Evolutionary conservation across 2,888 invertebrate genomes (phyloP).

Genomic region (Micropterix aruncella): DNA sequence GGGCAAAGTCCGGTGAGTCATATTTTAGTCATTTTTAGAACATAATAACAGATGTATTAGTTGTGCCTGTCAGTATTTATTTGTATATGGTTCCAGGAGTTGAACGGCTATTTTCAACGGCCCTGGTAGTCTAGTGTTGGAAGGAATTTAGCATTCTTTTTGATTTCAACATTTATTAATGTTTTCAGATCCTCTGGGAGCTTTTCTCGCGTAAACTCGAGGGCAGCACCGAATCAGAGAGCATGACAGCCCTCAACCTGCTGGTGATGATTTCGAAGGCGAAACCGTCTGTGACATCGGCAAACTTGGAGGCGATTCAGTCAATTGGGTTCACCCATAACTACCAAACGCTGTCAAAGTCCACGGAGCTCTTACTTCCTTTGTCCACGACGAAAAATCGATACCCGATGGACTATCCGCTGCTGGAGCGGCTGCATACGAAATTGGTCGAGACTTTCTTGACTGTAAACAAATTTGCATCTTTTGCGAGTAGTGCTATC

Average conservation of each 20-base stretch:
- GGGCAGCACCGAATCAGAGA: slow-evolving; percentile 53
- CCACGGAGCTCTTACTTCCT: slow-evolving; percentile 25
- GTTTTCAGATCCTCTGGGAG: slow-evolving; percentile 66
- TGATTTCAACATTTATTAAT: no score
- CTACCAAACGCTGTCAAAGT: slow-evolving; percentile 24
- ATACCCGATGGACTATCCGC: slow-evolving; percentile 26
- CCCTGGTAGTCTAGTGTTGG: no score
- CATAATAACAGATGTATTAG: no score
- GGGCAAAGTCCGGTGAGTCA: no score
- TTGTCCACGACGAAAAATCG: slow-evolving; percentile 20
- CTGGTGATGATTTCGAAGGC: slow-evolving; percentile 57
- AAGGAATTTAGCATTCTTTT: no score
- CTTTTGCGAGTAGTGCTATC: slow-evolving; percentile 34
- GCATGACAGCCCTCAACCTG: slow-evolving; percentile 59
- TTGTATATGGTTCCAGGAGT: no score
- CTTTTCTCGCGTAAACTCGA: slow-evolving; percentile 62
- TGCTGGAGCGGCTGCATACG: slow-evolving; percentile 24
- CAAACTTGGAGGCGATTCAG: slow-evolving; percentile 62
- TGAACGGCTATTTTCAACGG: no score
- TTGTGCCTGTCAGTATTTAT: no score
- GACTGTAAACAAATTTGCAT: slow-evolving; percentile 31
- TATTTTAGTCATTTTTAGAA: no score
- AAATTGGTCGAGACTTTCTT: slow-evolving; percentile 33
- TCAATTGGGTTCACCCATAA: slow-evolving; percentile 52
- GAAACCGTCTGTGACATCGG: slow-evolving; percentile 43